Evolutionary conservation across 53 echinoderm and acorn worm species (phyloP), one percentile per base, ranked within the genome.

Genomic region (Hippasteria phrygiana): DNA sequence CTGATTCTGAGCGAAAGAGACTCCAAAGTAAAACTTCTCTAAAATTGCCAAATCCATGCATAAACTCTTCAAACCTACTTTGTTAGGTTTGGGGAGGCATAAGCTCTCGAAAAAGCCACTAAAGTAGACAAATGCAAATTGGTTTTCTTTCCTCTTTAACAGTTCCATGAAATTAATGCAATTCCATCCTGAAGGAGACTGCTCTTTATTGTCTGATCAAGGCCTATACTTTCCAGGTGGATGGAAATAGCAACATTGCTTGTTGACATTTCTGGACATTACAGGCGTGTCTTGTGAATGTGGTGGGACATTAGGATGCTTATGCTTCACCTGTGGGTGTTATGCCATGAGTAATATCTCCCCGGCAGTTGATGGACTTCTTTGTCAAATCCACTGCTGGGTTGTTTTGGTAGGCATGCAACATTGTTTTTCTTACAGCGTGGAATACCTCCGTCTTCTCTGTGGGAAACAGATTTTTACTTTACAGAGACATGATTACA

Each of bases 301-400:
- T 64, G 42, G 22, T 33, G 4, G 33, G 85, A 71, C 50, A 24
- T 85, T 71, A 47, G 50, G 34, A 7, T 35, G 59, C 24, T 34
- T 17, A 29, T 48, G 51, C 48, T 53, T 16, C 71, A 85, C 70
- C 64, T 34, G 20, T 48, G 83, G 83, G 83, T 83, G 83, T 83
- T 47, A 67, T 16, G n/a, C 46, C 80, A 63, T 69, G 46, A 83
- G 70, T 83, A 83, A 67, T 50, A 31, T 39, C 69, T 71, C 37
- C 55, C 37, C 55, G 24, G 55, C 55, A 66, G 48, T 46, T 46
- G 33, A 37, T 34, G 24, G 36, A 45, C 67, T 33, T 42, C 56
- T 20, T 24, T 2, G 10, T 53, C 39, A 62, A 62, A 80, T 63
- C 43, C 26, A 38, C 9, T 39, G 62, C 26, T 5, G 28, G 13